Evolutionary conservation across 1,140 invertebrate genomes (phyloP).

Genomic region (Cyclina sinensis): DNA sequence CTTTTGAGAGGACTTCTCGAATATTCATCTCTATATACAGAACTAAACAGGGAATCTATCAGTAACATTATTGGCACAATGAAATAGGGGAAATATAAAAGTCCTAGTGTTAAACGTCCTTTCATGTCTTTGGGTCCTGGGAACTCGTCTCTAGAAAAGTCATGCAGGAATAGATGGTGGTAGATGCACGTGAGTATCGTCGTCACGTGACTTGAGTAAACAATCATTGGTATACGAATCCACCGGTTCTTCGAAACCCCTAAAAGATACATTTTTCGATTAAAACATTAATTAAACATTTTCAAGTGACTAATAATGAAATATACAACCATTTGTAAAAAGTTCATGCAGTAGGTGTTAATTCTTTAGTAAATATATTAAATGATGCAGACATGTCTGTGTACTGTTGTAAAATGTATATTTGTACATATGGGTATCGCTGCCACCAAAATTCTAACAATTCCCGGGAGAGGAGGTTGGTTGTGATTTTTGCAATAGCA

Average conservation of each 20-base stretch:
- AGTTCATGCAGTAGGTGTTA: too few relatives aligned
- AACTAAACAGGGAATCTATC: constrained; percentile 74
- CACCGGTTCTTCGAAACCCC: constrained; percentile 74
- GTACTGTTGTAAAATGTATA: too few relatives aligned
- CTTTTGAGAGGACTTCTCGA: background rate
- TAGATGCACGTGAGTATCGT: constrained; percentile 80
- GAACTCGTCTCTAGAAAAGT: constrained; percentile 71
- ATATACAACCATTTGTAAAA: too few relatives aligned
- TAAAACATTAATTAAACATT: too few relatives aligned
- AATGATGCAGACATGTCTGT: too few relatives aligned
- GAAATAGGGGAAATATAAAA: constrained; percentile 80
- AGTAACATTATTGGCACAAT: constrained; percentile 77
- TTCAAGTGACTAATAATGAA: too few relatives aligned
- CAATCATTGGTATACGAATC: constrained; percentile 78
- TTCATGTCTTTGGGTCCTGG: constrained; percentile 70
- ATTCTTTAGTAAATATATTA: too few relatives aligned
- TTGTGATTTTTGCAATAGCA: too few relatives aligned
- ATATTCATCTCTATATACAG: constrained; percentile 53
- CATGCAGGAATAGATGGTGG: constrained; percentile 73
- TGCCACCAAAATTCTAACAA: too few relatives aligned
- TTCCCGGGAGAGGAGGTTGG: too few relatives aligned
- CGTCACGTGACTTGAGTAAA: constrained; percentile 79
- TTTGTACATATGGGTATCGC: too few relatives aligned
- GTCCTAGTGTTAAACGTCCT: constrained; percentile 71
- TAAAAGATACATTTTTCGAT: too few relatives aligned